These are phyloP conservation scores for Blennius ocellaris DNA, from an alignment of 2,113 vertebrate genomes.

Conservation along the genomic window DNA sequence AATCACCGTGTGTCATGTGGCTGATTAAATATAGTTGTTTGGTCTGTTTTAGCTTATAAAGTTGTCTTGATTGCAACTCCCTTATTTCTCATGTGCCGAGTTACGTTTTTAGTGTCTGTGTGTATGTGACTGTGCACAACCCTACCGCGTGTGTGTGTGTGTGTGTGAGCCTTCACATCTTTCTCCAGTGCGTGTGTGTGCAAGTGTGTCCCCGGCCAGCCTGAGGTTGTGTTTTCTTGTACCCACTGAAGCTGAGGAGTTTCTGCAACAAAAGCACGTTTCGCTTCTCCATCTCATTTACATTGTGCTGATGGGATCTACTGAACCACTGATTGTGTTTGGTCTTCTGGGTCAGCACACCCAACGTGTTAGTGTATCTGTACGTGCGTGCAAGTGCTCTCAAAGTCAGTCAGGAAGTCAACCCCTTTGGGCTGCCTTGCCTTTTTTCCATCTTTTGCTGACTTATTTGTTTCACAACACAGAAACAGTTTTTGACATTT, in stretches of 20 bases:
- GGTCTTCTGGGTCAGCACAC: constrained; percentile 72
- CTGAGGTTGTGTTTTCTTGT: constrained; percentile 53
- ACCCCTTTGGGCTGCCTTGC: constrained; percentile 10
- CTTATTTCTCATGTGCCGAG: constrained; percentile 45
- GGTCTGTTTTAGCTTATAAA: constrained; percentile 47
- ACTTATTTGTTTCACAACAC: background rate
- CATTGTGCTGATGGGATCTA: constrained; percentile 72
- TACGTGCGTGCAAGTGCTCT: background rate
- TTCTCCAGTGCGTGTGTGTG: constrained; percentile 7
- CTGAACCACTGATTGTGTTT: constrained; percentile 71
- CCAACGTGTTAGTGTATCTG: constrained; percentile 24
- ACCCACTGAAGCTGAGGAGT: constrained; percentile 55
- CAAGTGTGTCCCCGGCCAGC: constrained; percentile 11
- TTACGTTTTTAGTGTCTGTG: constrained; percentile 40
- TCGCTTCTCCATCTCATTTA: constrained; percentile 64
- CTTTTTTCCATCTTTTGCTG: constrained; percentile 6
- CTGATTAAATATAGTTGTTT: constrained; percentile 34
- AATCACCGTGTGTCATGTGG: constrained; percentile 16
- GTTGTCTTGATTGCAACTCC: constrained; percentile 46
- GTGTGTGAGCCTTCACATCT: constrained; percentile 3
- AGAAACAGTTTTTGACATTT: background rate
- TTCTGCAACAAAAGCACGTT: constrained; percentile 73
- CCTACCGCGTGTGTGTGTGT: constrained; percentile 12
- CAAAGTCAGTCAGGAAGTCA: background rate
- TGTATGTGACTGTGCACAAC: constrained; percentile 9